Conservation (phyloP, 2,888 invertebrate species). For the Drosophila pseudotakahashii region DNA sequence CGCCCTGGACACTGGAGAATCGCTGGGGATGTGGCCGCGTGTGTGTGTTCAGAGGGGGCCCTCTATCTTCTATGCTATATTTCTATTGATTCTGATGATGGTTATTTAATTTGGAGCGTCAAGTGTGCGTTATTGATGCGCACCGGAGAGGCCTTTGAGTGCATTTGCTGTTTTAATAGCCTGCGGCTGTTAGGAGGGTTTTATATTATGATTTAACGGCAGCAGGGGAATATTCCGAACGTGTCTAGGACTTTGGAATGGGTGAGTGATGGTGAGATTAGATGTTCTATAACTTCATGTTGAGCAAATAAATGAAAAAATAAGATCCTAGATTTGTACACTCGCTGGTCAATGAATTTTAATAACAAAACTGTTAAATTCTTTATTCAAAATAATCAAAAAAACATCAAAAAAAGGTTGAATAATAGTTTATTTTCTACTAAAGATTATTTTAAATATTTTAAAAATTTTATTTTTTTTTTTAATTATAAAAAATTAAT, state of each 20-base stretch:
- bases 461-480: no score
- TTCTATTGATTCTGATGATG: conserved; percentile 76
- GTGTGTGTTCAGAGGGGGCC: conserved; percentile 7
- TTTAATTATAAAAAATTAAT: no score
- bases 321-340: no score
- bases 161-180: conserved; percentile 44
- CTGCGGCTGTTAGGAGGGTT: conserved; percentile 19
- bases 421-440: no score
- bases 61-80: conserved; percentile 10
- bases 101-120: conserved; percentile 75
- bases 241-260: background rate
- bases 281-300: background rate
- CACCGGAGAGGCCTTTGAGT: conserved; percentile 49
- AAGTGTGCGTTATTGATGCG: conserved; percentile 78
- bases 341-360: no score
- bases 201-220: background rate
- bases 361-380: no score
- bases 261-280: background rate
- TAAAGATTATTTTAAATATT: no score
- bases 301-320: no score
- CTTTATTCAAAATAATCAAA: no score
- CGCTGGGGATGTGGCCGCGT: conserved; percentile 1
- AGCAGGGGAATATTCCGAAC: background rate
- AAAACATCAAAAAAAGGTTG: no score
- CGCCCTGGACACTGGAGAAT: conserved; percentile 10